Conservation (phyloP, 2,797 vertebrate species). For the Cheirogaleus major region DNA sequence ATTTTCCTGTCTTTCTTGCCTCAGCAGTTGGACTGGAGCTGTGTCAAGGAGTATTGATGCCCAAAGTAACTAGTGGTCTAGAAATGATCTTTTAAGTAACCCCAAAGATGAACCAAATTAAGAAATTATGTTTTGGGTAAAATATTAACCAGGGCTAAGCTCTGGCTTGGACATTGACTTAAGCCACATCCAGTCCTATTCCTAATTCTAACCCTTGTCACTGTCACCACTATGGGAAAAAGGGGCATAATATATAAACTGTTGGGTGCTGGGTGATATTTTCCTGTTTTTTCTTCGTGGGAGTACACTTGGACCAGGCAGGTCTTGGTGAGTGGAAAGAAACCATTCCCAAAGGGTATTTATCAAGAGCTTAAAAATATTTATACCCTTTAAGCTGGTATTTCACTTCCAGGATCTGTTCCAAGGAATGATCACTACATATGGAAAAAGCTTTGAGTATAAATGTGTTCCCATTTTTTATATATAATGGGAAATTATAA, state of each 20-base stretch:
- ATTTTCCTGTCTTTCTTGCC: neutral
- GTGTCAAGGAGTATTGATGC: neutral
- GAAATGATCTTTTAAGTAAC: slow-evolving; percentile 26
- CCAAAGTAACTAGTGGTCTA: neutral
- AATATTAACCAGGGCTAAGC: neutral
- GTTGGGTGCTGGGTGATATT: neutral
- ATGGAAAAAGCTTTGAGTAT: neutral
- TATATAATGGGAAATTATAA: slow-evolving; percentile 1
- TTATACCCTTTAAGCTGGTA: neutral
- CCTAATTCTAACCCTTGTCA: neutral
- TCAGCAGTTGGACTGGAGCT: neutral
- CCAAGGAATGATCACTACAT: neutral
- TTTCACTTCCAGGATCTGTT: neutral
- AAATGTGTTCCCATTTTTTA: neutral
- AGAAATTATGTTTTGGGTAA: neutral
- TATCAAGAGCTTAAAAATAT: neutral
- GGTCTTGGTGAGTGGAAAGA: neutral
- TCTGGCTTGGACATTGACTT: neutral
- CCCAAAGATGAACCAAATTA: neutral
- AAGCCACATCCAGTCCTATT: neutral
- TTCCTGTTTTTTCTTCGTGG: neutral
- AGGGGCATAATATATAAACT: neutral
- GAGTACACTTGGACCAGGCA: neutral
- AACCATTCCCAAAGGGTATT: neutral
- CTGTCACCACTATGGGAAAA: neutral